Evolutionary conservation across 2,888 invertebrate species (phyloP), one percentile per base, ranked within the genome.

Genomic region (Blastobasis lacticolella): DNA sequence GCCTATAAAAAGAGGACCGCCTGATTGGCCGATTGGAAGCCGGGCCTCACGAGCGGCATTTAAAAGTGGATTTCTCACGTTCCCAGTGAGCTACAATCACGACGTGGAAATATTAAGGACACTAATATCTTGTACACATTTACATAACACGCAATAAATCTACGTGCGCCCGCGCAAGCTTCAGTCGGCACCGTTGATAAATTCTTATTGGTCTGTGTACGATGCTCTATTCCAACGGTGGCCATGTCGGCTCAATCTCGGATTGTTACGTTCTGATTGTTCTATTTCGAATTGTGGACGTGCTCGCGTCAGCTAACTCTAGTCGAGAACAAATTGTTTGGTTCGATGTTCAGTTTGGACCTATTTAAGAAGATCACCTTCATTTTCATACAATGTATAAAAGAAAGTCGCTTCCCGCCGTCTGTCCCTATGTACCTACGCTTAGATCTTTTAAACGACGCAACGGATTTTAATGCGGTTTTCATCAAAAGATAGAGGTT

Each of bases 71-170:
- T 78, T 77, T 79, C 78, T 80, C 78, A 78, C 75, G 78, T 77
- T 75, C 66, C 60, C 62, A 66, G 66, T 68, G 69, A 72, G 70
- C 68, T 73, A 74, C 78, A 81, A 86, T 82, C 82, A 79, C 77
- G 84, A 86, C 81, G 73, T 74, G 68, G 78, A 86, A 81, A 78
- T 86, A 86, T 87, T 82, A 82, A 81, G 80, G 81, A 84, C 83
- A 80, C 80, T 86, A 82, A 84, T 86, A 81, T 79, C 82, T 78
- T 78, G 80, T 80, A 79, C 77, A 80, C 74, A 85, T 84, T 84
- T 84, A 83, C 86, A 85, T 85, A 85, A 84, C 78, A 78, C 71
- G 79, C 74, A 73, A 87, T 87, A 83, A 86, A 86, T 86, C 81
- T 70, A 58, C 51, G 62, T 69, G 69, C 70, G 73, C 70, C 64